Evolutionary conservation across 2,888 invertebrate species (phyloP), one percentile per base, ranked within the genome.

Genomic region (Odontocolon sp.): DNA sequence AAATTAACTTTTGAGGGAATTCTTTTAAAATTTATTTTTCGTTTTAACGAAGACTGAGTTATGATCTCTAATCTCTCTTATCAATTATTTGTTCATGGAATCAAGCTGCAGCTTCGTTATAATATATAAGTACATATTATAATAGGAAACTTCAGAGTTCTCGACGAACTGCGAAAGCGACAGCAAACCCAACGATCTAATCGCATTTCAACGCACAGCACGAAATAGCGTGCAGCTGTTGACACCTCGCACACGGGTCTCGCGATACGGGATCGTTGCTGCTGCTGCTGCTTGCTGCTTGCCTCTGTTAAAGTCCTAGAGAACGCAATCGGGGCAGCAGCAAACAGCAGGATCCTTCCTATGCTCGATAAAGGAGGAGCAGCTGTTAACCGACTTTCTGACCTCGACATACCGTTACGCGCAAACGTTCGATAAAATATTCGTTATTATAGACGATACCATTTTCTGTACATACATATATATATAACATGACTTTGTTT

Each of bases 311-410:
- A 59, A 11, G 56, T 74, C 63, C 63, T 69, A 57, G 68, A 68
- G 42, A 59, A 36, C 40, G 73, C 36, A 69, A 50, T 28, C 47
- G 45, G 14, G 9, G 14, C 42, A 47, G 33, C 50, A 26, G 14
- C 50, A 50, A n/a, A 11, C 36, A 64, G 64, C 71, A 42, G 54
- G 68, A 74, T 47, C 33, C 42, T 70, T 40, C 54, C 31, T 54
- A 28, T 31, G 40, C 59, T 56, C 42, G 54, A 63, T 69, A 38
- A 56, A 54, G 56, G 31, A 68, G 57, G 16, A 63, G 68, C 74
- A 74, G 74, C 74, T 74, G 68, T 69, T 69, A 74, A 69, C 68
- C 68, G 68, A 69, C 74, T 69, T 63, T 63, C 63, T 50, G 68
- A 69, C 63, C 67, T 33, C 47, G 36, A 56, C 38, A 31, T 68